Conservation (phyloP, 64 coral and sea anemone genomes). For the Porites australiensis region DNA sequence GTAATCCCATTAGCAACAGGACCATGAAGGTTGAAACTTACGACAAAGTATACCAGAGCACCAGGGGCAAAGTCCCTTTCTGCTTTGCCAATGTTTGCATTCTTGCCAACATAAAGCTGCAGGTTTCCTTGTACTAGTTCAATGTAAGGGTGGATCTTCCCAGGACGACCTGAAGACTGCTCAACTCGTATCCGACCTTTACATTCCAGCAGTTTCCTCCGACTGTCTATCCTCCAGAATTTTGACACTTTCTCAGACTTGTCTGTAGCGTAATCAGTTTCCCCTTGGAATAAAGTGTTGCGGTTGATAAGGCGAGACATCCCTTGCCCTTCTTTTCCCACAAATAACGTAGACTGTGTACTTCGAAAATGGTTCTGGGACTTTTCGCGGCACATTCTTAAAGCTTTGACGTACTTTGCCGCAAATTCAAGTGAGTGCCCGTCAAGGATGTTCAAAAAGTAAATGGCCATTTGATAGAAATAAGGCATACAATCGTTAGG, state of each 20-base stretch:
- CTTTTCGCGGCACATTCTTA: constrained; percentile 52
- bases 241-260: constrained; percentile 6
- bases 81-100: constrained; percentile 58
- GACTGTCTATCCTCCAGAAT: constrained; percentile 14
- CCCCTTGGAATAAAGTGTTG: constrained; percentile 35
- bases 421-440: neutral
- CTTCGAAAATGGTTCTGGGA: constrained; percentile 64
- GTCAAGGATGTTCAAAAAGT: constrained; percentile 42
- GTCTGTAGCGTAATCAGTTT: constrained; percentile 41
- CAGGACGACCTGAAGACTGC: neutral
- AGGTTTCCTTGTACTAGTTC: constrained; percentile 60
- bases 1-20: constrained; percentile 76
- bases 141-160: constrained; percentile 13
- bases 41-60: constrained; percentile 62
- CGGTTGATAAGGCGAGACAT: constrained; percentile 59
- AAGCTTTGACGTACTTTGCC: constrained; percentile 24
- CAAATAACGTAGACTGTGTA: constrained; percentile 17
- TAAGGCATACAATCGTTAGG: constrained; percentile 45
- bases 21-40: constrained; percentile 69
- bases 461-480: constrained; percentile 60
- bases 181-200: constrained; percentile 24
- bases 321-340: constrained; percentile 35
- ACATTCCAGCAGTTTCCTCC: constrained; percentile 46
- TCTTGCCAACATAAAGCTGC: constrained; percentile 69
- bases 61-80: constrained; percentile 50